Evolutionary conservation across 2,888 invertebrate genomes (phyloP), one percentile per base, ranked within the genome.

Genomic region (Acrobasis suavella): DNA sequence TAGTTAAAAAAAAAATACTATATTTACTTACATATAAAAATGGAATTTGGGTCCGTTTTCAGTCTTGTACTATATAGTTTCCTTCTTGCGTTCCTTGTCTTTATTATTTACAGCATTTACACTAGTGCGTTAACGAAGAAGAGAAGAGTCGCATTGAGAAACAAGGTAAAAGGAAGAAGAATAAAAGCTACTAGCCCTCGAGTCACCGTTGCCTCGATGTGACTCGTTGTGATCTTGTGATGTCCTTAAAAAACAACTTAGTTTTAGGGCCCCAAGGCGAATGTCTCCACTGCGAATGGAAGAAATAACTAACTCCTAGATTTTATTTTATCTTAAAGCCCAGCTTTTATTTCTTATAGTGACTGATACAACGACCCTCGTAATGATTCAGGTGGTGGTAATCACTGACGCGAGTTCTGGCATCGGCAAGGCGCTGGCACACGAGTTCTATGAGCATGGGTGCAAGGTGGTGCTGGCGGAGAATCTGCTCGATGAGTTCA

Each of bases 111-210:
- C 12, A 56, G 14, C 6, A 56, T 17, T 17, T 56, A 56, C 9
- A 17, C 16, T 12, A 42, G 42, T 17, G 15, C 56, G 3, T 42
- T 42, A 17, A 17, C 17, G 14, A 42, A 42, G 56, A 56, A 42
- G 42, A 16, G 42, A 17, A 56, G 14, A 16, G 17, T 42, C 17
- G 17, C 39, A 9, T 9, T 56, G 12, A 56, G 17, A 56, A 42
- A 42, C 14, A 56, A 56, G 56, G 56, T 56, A 56, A 15, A 37
- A n/a, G n/a, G n/a, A n/a, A n/a, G n/a, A n/a, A n/a, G n/a, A n/a
- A n/a, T n/a, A n/a, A n/a, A n/a, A n/a, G n/a, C n/a, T n/a, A n/a
- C n/a, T n/a, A n/a, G n/a, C n/a, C n/a, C n/a, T n/a, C n/a, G n/a
- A n/a, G n/a, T n/a, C n/a, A n/a, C n/a, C n/a, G n/a, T n/a, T n/a